Conservation (phyloP, 1,140 invertebrate genomes). For the Zaprionus davidi region DNA sequence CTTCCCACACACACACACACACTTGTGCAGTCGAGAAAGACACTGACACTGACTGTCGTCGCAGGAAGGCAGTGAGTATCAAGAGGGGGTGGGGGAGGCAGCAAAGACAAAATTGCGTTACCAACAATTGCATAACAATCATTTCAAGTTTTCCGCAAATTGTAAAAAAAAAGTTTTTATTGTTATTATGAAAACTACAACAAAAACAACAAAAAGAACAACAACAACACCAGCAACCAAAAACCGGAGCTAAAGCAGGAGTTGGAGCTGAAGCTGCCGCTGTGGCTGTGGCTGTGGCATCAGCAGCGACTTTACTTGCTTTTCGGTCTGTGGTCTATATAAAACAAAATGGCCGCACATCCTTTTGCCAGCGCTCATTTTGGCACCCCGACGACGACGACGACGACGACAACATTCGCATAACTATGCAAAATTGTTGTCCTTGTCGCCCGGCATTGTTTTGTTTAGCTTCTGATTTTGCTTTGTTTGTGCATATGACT, state of each 20-base stretch:
- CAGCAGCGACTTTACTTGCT: constrained; percentile 42
- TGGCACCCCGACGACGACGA: constrained; percentile 66
- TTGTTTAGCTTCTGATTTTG: constrained; percentile 78
- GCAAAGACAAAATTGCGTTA: constrained; percentile 82
- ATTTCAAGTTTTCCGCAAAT: constrained; percentile 84
- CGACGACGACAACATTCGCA: constrained; percentile 57
- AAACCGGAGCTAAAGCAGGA: constrained; percentile 2
- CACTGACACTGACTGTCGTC: constrained; percentile 38
- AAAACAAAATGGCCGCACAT: constrained; percentile 79
- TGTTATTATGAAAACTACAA: constrained; percentile 82
- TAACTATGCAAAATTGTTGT: constrained; percentile 82
- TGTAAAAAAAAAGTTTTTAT: constrained; percentile 81
- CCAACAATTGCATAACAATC: constrained; percentile 84
- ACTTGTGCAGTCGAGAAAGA: background rate
- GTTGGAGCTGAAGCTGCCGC: background rate
- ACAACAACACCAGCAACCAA: constrained; percentile 17
- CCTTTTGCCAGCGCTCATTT: constrained; percentile 78
- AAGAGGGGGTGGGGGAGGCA: constrained; percentile 17
- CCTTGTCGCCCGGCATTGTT: constrained; percentile 69
- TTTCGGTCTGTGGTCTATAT: constrained; percentile 54
- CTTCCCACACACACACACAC: background rate
- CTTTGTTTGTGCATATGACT: constrained; percentile 73
- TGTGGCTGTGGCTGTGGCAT: background rate
- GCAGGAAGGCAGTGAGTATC: background rate
- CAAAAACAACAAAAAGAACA: constrained; percentile 27